Evolutionary conservation across 2,113 vertebrate genomes (phyloP).

Genomic region (Mionectes macconnelli): DNA sequence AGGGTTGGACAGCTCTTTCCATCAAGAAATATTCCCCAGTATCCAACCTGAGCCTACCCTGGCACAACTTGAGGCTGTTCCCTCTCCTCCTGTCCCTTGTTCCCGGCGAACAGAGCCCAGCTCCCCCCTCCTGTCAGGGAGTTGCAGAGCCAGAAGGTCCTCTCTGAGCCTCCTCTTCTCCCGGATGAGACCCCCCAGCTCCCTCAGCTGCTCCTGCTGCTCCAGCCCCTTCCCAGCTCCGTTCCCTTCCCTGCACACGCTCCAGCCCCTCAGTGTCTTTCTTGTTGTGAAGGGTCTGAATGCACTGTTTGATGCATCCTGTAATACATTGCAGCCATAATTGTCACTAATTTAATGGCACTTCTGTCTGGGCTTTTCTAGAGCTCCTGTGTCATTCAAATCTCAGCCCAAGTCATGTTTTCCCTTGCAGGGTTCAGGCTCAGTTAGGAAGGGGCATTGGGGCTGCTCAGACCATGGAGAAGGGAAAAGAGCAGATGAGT

Average conservation of each 20-base stretch:
- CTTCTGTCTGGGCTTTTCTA: background rate
- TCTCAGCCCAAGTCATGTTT: fast-evolving
- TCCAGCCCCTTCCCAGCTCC: background rate
- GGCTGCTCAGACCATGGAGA: background rate
- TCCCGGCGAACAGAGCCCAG: background rate
- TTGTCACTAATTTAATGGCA: background rate
- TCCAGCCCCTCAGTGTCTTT: background rate
- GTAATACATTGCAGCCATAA: background rate
- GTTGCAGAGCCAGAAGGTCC: background rate
- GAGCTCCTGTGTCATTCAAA: background rate
- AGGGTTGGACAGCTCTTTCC: background rate
- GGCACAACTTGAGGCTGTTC: fast-evolving
- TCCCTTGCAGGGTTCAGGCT: background rate
- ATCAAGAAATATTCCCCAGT: background rate
- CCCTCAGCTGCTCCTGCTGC: fast-evolving
- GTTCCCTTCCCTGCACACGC: fast-evolving
- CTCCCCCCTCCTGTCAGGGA: background rate
- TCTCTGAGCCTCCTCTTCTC: background rate
- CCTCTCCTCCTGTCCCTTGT: background rate
- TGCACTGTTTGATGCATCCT: background rate
- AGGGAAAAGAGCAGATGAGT: background rate
- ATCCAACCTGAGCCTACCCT: background rate
- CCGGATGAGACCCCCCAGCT: background rate
- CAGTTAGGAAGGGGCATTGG: background rate
- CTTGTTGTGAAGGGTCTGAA: background rate